Percentiles rank a stretch among this genome's conserved stretches.
Evolutionary conservation across 2,113 vertebrate species (phyloP).

Genomic region (Halichoeres trimaculatus): DNA sequence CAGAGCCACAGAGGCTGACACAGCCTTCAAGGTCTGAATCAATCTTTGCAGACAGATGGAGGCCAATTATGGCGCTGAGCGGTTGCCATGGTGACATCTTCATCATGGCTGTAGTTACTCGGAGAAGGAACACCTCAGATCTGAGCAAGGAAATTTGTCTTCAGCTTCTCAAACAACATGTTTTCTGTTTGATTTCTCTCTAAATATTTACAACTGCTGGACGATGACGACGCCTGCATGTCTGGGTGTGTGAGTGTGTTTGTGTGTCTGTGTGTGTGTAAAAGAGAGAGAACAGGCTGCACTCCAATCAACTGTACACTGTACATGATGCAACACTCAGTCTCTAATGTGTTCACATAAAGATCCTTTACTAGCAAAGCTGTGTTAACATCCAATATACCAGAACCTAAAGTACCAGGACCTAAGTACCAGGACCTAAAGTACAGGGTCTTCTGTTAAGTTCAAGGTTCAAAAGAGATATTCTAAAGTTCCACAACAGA

Average conservation of each 20-base stretch:
- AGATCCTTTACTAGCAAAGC: too few species aligned
- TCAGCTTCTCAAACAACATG: too few species aligned
- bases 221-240: constrained; percentile 21
- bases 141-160: too few species aligned
- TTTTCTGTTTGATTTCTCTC: constrained; percentile 38
- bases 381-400: too few species aligned
- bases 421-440: too few species aligned
- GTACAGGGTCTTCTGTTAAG: too few species aligned
- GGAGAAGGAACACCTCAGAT: neutral
- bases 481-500: too few species aligned
- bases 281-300: neutral
- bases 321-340: constrained; percentile 10
- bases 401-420: too few species aligned
- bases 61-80: neutral
- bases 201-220: constrained; percentile 70
- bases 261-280: too few species aligned
- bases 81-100: constrained; percentile 20
- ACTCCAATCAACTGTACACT: constrained; percentile 5
- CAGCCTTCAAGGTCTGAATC: constrained; percentile 22
- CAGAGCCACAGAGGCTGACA: neutral
- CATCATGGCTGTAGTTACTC: neutral
- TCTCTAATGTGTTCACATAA: too few species aligned
- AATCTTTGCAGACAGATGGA: constrained; percentile 28
- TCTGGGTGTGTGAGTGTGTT: constrained; percentile 6
- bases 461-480: too few species aligned